Evolutionary conservation across 2,888 invertebrate genomes (phyloP), one percentile per base, ranked within the genome.

Genomic region (Ichneumoninae sp.): DNA sequence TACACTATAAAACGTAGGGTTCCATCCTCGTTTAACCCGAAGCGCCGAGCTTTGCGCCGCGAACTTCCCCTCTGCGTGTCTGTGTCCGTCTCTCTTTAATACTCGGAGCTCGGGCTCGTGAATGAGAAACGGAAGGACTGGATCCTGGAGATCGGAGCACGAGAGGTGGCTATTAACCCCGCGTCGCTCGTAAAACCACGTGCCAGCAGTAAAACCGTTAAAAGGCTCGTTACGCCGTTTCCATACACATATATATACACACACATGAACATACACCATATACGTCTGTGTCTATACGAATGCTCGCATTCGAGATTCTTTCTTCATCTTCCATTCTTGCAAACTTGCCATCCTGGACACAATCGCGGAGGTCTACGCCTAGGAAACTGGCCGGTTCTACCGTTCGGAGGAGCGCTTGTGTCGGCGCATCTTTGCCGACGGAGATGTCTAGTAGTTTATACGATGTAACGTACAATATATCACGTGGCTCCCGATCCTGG

Each of bases 191-290:
- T 88, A 88, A 88, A 87, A 88, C 86, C 83, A 81, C 85, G 84
- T 80, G 83, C 73, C 82, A 81, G 86, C 85, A 85, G 85, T 87
- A 85, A 87, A 88, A 86, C 87, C 83, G 86, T 85, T 88, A 87
- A 88, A 88, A 87, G 88, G 82, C 87, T 88, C 88, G 88, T 88
- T 88, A 88, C 83, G 81, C 82, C 82, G 87, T 85, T 82, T 86
- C 71, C 83, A 83, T 85, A 83, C 85, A 83, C 81, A 83, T 85
- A 85, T 83, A 83, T 81, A 83, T 85, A 63, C n/a, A 73, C 81
- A 83, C 83, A 52, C 22, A 52, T 4, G 26, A 16, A 77, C 30
- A 71, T 30, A 57, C 44, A 65, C 47, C 16, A 47, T 47, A 16
- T 33, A 65, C 26, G 66, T 60, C 66, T 10, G 5, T 47, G 68